Conservation (phyloP, 2,888 invertebrate genomes). For the Machimus atricapillus region DNA sequence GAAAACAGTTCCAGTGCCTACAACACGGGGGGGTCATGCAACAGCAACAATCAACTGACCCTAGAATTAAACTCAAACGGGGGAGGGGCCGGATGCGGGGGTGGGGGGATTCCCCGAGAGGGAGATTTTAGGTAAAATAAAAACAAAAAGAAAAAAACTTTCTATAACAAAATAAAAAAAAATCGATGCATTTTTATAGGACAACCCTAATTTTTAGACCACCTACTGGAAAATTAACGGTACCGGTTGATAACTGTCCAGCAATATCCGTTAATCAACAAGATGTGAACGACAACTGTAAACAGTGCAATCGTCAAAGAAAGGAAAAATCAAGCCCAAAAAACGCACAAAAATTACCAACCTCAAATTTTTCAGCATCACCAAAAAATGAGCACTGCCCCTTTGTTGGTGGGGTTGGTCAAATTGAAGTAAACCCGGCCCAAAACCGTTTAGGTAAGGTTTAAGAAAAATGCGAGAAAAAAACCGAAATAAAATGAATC, state of each 20-base stretch:
- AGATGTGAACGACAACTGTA: constrained; percentile 45
- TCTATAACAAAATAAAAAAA: background rate
- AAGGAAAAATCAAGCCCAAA: constrained; percentile 32
- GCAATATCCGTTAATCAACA: background rate
- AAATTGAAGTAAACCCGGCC: background rate
- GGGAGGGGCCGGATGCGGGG: background rate
- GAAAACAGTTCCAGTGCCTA: constrained; percentile 75
- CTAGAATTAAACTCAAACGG: constrained; percentile 61
- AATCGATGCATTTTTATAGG: background rate
- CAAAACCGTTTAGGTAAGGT: background rate
- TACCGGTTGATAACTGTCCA: background rate
- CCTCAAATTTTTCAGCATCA: background rate
- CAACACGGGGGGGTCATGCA: constrained; percentile 78
- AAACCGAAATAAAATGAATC: too few relatives aligned
- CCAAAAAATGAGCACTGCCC: constrained; percentile 12
- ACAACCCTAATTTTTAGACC: constrained; percentile 20
- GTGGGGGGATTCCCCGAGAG: background rate
- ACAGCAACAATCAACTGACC: constrained; percentile 70
- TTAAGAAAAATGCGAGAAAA: too few relatives aligned
- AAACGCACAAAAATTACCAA: background rate
- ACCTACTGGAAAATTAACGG: background rate
- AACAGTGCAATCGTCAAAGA: constrained; percentile 37
- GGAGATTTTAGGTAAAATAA: constrained; percentile 2
- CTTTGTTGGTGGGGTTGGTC: background rate
- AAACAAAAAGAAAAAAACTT: background rate